Conservation (phyloP, 2,113 vertebrate species). For the Prunella himalayana region DNA sequence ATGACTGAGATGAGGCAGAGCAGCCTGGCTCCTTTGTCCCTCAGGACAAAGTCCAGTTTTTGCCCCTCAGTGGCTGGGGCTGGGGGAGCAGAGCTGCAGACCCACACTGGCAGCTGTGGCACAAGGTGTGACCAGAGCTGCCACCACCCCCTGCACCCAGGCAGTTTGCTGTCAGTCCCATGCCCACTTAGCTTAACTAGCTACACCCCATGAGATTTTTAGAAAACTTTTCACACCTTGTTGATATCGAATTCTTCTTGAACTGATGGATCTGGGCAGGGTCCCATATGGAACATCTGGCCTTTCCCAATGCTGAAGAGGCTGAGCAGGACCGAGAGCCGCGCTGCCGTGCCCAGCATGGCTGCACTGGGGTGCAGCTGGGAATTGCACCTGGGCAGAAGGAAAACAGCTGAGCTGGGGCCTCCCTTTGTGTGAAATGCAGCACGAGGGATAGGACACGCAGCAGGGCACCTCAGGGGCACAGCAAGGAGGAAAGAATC, state of each 20-base stretch:
- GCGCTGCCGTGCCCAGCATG: neutral
- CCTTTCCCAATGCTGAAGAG: constrained; percentile 36
- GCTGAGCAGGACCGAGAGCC: constrained; percentile 10
- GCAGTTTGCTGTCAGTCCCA: neutral
- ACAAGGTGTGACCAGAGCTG: neutral
- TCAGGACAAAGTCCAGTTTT: neutral
- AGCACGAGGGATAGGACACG: fast-evolving
- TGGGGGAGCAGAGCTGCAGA: fast-evolving
- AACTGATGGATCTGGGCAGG: constrained; percentile 80
- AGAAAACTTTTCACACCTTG: constrained; percentile 72
- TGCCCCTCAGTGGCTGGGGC: fast-evolving
- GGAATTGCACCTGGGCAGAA: neutral
- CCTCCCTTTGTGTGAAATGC: neutral
- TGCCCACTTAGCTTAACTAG: neutral
- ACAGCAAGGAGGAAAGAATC: neutral
- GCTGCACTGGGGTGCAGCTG: neutral
- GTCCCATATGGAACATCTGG: constrained; percentile 83
- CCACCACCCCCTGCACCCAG: neutral
- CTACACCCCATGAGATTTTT: fast-evolving
- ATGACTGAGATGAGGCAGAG: neutral
- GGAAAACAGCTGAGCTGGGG: neutral
- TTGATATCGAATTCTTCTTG: constrained; percentile 79
- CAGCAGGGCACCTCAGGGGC: neutral
- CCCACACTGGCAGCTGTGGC: neutral
- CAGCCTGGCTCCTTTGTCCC: neutral